Evolutionary conservation across 2,888 invertebrate genomes (phyloP), one percentile per base, ranked within the genome.

Genomic region (Lasioglossum oenotherae): DNA sequence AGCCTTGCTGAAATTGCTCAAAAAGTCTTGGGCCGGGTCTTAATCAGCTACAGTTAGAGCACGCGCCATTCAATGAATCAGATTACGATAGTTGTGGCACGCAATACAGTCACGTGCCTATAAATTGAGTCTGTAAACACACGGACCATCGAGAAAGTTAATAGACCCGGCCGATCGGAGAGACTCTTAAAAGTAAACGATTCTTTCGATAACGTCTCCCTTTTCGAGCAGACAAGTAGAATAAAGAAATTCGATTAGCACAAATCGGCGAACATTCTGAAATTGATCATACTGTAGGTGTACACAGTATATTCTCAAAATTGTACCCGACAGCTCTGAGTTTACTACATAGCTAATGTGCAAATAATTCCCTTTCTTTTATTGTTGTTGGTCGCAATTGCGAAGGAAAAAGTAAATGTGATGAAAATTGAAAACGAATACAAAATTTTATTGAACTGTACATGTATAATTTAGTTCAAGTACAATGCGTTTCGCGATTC

Each of bases 11-110:
- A 41, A 78, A 78, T 72, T 79, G 19, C 46, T 49, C 46, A 16
- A 71, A 81, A 46, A 38, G 19, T 67, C 35, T 71, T 3, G 49
- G 5, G 49, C 38, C 53, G 41, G 19, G 78, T 44, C 41, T 78
- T 71, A 71, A 53, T 53, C 71, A 46, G 27, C 72, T 69, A n/a
- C 27, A 46, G 75, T 78, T 69, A n/a, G 53, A 46, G 75, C 27
- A n/a, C 38, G 69, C 49, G 38, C 71, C 38, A 4, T 27, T 57
- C 71, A 46, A 35, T 41, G 71, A 57, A 57, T 71, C 12, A 27
- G 71, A 71, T 78, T 72, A 57, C 71, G 41, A 71, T 49, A 27
- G 49, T 27, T 53, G 41, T n/a, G 38, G 19, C 53, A 31, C 35
- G n/a, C 38, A 53, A 53, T 53, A 41, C 12, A 31, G 27, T 41